Conservation (phyloP, 2,888 invertebrate species). For the Hydroisotoma schaefferi region DNA sequence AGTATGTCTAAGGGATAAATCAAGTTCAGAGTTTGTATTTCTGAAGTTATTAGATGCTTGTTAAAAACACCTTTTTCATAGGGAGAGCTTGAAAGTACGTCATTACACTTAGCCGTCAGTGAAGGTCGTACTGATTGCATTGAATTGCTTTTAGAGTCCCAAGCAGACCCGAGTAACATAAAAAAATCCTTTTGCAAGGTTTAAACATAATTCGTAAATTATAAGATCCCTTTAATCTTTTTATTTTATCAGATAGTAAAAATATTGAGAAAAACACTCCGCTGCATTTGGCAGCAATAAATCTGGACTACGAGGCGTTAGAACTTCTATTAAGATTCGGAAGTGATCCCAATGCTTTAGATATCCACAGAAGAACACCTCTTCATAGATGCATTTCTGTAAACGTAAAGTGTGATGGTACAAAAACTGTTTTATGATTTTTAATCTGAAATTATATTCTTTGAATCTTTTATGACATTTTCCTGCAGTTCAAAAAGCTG, state of each 20-base stretch:
- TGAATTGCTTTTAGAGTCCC: constrained; percentile 67
- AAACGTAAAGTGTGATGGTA: background rate
- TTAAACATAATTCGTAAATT: background rate
- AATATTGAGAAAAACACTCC: constrained; percentile 74
- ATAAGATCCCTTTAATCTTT: background rate
- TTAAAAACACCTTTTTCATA: background rate
- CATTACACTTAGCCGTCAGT: constrained; percentile 55
- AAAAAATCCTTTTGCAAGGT: background rate
- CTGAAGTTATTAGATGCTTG: background rate
- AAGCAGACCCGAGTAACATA: constrained; percentile 58
- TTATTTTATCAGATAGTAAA: background rate
- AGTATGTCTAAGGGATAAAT: no score
- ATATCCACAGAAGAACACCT: constrained; percentile 48
- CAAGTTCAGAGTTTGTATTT: no score
- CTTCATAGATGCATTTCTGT: constrained; percentile 5
- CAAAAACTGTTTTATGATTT: background rate
- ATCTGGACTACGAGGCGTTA: constrained; percentile 77
- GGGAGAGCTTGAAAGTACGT: background rate
- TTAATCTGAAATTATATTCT: no score
- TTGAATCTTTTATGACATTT: no score
- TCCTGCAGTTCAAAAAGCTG: background rate
- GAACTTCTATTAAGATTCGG: constrained; percentile 69
- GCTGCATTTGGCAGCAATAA: constrained; percentile 75
- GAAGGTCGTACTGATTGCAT: constrained; percentile 68
- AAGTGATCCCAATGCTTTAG: constrained; percentile 66